phyloP scores from a whole-genome alignment of 1,140 invertebrate species.

The Aleiodes sp. region DNA sequence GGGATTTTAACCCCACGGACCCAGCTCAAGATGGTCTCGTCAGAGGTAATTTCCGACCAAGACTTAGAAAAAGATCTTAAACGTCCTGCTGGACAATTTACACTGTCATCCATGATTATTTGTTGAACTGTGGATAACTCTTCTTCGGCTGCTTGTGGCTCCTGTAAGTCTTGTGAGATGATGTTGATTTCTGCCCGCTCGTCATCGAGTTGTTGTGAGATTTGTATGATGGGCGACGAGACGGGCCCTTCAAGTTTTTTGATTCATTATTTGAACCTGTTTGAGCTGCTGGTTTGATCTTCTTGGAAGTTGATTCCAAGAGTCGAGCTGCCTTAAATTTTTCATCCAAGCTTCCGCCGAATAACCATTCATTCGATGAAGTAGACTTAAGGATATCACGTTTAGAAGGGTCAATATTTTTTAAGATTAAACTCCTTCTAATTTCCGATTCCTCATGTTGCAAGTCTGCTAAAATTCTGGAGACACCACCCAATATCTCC shows the following conservation, averaged over 20 bases:
- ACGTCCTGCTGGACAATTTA: not conserved
- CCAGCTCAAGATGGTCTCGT: slow-evolving; percentile 8
- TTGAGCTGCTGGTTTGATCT: not conserved
- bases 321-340: not conserved
- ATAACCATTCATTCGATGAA: slow-evolving; percentile 22
- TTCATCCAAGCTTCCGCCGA: slow-evolving; percentile 21
- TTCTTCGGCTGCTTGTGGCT: not conserved
- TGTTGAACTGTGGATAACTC: not conserved
- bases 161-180: not conserved
- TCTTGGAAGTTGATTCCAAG: not conserved
- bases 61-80: not conserved
- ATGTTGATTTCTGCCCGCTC: no score
- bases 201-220: not conserved
- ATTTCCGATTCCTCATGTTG: slow-evolving; percentile 27
- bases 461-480: slow-evolving; percentile 21
- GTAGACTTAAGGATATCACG: not conserved
- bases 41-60: slow-evolving; percentile 18
- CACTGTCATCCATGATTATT: no score
- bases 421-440: slow-evolving; percentile 21
- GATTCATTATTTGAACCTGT: not conserved
- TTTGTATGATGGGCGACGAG: not conserved
- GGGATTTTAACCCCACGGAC: slow-evolving; percentile 16
- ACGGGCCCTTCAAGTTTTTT: slow-evolving; percentile 24
- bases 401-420: slow-evolving; percentile 9
- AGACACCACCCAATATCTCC: slow-evolving; percentile 21